Evolutionary conservation across 2,888 invertebrate genomes (phyloP).

Genomic region (Arctia plantaginis): DNA sequence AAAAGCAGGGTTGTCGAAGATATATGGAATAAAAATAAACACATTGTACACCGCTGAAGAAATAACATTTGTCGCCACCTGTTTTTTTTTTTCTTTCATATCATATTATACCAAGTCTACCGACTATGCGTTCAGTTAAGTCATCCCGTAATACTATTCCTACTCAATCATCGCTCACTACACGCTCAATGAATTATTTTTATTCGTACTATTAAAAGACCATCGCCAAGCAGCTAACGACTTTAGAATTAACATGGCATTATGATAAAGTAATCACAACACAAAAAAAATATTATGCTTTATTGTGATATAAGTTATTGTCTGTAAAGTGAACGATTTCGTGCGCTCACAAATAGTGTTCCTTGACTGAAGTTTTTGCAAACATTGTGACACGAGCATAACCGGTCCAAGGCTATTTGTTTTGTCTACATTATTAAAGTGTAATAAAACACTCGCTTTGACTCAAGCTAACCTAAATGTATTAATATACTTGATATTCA

Average conservation of each 20-base stretch:
- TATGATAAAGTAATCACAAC: neutral
- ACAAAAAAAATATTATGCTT: neutral
- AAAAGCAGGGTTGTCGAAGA: conserved; percentile 34
- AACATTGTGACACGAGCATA: conserved; percentile 26
- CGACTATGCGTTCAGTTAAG: too few species aligned
- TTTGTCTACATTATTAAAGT: conserved; percentile 22
- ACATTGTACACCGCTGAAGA: too few species aligned
- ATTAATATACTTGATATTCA: neutral
- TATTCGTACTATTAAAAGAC: neutral
- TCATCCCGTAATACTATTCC: too few species aligned
- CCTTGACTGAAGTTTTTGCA: conserved; percentile 21
- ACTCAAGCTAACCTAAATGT: conserved; percentile 7
- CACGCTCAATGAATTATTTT: too few species aligned
- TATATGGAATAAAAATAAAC: too few species aligned
- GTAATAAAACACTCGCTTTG: conserved; percentile 16
- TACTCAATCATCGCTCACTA: too few species aligned
- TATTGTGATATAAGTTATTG: neutral
- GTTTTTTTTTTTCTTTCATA: neutral
- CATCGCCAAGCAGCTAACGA: neutral
- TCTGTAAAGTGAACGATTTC: conserved; percentile 1
- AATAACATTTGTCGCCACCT: too few species aligned
- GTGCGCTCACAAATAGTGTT: conserved; percentile 15
- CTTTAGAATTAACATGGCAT: neutral
- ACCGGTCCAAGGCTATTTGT: conserved; percentile 25
- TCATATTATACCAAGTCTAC: neutral